These are phyloP conservation scores for Percina caprodes DNA, from an alignment of 2,113 vertebrate species.

Conservation along the genomic window DNA sequence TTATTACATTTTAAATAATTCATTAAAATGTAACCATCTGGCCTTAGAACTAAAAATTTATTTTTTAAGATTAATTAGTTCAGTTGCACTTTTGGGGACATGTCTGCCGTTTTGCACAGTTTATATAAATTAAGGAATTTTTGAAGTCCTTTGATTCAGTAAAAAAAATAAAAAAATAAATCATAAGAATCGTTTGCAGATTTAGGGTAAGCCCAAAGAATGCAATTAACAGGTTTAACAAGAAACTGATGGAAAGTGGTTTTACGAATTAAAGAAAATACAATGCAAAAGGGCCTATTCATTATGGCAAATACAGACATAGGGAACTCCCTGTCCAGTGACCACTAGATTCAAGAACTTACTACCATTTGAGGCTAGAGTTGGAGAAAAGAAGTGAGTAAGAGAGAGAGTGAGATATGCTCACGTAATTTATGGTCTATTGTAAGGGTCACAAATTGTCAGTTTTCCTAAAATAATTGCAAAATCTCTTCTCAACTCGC, in stretches of 20 bases:
- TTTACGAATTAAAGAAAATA: slow-evolving; percentile 42
- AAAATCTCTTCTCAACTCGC: slow-evolving; percentile 17
- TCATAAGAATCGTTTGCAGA: slow-evolving; percentile 53
- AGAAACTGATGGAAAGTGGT: slow-evolving; percentile 33
- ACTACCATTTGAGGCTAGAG: slow-evolving; percentile 39
- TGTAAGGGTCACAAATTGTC: slow-evolving; percentile 52
- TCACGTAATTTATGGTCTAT: slow-evolving; percentile 47
- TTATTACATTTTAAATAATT: no score
- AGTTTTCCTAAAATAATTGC: slow-evolving; percentile 50
- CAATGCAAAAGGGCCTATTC: slow-evolving; percentile 66
- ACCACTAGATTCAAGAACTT: slow-evolving; percentile 39
- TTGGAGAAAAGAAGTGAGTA: slow-evolving; percentile 22
- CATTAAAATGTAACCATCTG: no score
- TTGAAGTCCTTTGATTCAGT: no score
- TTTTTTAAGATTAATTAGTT: no score
- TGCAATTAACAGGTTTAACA: slow-evolving; percentile 51
- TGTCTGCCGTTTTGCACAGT: no score
- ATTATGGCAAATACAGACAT: slow-evolving; percentile 46
- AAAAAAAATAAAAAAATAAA: no score
- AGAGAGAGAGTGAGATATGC: slow-evolving; percentile 28
- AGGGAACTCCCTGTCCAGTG: slow-evolving; percentile 30
- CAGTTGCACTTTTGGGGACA: no score
- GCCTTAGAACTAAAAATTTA: no score
- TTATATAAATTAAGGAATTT: no score
- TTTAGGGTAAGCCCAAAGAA: slow-evolving; percentile 38